phyloP scores from a whole-genome alignment of 1,140 invertebrate species.

The Drosophila takahashii region DNA sequence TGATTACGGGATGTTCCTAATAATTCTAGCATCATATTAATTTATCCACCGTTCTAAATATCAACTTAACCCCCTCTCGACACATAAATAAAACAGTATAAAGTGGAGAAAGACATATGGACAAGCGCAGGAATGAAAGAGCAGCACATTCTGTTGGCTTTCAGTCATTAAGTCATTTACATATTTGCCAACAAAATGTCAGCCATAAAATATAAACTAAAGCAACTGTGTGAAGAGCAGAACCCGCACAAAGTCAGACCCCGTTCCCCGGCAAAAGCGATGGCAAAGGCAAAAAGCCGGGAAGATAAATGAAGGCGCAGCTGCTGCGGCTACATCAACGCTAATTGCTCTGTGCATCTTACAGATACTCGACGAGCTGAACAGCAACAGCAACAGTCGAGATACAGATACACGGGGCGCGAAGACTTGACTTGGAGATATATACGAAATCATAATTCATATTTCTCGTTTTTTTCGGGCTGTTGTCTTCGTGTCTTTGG shows the following conservation, averaged over 20 bases:
- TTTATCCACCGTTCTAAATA: not conserved
- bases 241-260: conserved; percentile 22
- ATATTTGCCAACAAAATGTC: conserved; percentile 70
- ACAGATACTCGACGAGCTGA: conserved; percentile 51
- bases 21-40: too few species aligned
- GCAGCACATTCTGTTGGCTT: conserved; percentile 45
- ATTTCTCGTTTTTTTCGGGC: conserved; percentile 35
- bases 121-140: conserved; percentile 18
- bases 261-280: conserved; percentile 19
- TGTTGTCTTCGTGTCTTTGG: conserved; percentile 20
- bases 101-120: conserved; percentile 22
- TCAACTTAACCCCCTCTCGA: not conserved
- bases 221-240: conserved; percentile 51
- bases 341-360: conserved; percentile 77
- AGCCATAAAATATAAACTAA: conserved; percentile 64
- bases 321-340: conserved; percentile 77
- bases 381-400: conserved; percentile 5
- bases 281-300: conserved; percentile 23
- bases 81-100: not conserved
- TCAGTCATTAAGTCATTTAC: conserved; percentile 71
- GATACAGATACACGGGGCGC: conserved; percentile 37
- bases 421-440: conserved; percentile 41
- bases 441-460: conserved; percentile 79
- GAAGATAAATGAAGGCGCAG: conserved; percentile 79
- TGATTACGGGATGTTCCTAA: too few species aligned